Percentiles rank a stretch among this genome's conserved stretches.
These are phyloP conservation scores for Chaenocephalus aceratus DNA, from an alignment of 2,113 vertebrate species.

Conservation along the genomic window DNA sequence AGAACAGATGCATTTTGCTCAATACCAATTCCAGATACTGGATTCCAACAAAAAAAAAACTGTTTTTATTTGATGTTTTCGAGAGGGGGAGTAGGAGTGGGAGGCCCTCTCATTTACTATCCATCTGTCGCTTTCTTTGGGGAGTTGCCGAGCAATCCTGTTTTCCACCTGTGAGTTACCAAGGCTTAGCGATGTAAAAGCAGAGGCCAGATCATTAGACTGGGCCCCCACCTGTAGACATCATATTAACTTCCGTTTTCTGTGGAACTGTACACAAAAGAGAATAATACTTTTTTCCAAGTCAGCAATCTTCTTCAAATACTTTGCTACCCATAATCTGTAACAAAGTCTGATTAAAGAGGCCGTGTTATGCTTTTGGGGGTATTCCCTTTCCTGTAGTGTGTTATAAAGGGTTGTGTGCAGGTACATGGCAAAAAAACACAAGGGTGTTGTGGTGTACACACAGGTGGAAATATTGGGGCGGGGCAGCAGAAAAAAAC, in stretches of 20 bases:
- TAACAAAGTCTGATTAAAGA: no score
- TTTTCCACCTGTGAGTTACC: not conserved
- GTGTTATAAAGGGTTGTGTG: no score
- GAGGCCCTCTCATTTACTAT: not conserved
- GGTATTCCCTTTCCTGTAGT: no score
- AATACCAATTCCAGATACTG: not conserved
- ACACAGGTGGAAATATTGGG: no score
- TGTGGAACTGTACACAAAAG: not conserved
- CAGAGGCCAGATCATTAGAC: not conserved
- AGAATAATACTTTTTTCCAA: not conserved
- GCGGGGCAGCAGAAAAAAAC: no score
- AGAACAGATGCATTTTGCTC: not conserved
- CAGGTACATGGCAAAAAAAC: no score
- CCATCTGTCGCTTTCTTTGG: not conserved
- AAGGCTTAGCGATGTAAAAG: not conserved
- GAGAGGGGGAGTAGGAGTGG: not conserved
- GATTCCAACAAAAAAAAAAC: not conserved
- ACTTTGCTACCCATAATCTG: no score
- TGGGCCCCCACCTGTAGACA: not conserved
- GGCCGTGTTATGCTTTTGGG: no score
- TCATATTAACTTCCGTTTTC: not conserved
- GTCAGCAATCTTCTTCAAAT: not conserved
- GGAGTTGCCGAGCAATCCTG: not conserved
- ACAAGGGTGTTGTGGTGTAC: no score
- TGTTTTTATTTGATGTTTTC: not conserved